Conservation (phyloP, 2,113 vertebrate genomes). For the Oxyruncus cristatus region DNA sequence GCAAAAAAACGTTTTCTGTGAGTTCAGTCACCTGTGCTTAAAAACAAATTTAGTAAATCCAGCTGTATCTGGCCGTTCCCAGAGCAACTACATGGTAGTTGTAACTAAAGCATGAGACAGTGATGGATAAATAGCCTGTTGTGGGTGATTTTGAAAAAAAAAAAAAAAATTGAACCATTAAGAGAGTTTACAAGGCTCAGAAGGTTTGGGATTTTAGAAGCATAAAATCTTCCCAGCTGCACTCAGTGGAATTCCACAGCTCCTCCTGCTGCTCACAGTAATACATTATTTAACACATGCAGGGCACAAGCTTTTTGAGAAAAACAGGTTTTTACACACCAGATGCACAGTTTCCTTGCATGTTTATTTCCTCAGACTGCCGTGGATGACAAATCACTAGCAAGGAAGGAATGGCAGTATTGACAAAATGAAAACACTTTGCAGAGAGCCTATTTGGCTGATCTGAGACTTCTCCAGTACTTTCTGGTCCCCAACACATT, state of each 20-base stretch:
- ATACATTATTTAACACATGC: conserved; percentile 31
- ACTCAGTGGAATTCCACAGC: conserved; percentile 31
- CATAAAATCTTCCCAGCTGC: neutral
- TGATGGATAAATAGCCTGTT: conserved; percentile 17
- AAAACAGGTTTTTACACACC: neutral
- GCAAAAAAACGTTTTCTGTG: neutral
- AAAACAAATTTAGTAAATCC: neutral
- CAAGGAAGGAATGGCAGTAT: neutral
- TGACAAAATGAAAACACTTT: neutral
- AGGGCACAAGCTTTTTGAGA: neutral
- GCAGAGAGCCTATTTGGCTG: neutral
- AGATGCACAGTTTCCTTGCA: neutral
- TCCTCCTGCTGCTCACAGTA: conserved; percentile 26
- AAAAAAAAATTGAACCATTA: neutral
- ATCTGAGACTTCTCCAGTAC: neutral
- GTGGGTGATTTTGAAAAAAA: neutral
- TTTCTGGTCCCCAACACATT: neutral
- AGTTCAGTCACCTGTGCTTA: neutral
- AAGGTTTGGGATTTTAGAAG: neutral
- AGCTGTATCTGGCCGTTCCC: neutral
- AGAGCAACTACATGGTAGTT: neutral
- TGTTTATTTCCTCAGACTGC: neutral
- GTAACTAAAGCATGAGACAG: neutral
- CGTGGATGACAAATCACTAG: neutral
- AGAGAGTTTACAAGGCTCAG: neutral